These are phyloP conservation scores for Dunckerocampus dactyliophorus DNA, from an alignment of 2,113 vertebrate genomes.

Conservation along the genomic window DNA sequence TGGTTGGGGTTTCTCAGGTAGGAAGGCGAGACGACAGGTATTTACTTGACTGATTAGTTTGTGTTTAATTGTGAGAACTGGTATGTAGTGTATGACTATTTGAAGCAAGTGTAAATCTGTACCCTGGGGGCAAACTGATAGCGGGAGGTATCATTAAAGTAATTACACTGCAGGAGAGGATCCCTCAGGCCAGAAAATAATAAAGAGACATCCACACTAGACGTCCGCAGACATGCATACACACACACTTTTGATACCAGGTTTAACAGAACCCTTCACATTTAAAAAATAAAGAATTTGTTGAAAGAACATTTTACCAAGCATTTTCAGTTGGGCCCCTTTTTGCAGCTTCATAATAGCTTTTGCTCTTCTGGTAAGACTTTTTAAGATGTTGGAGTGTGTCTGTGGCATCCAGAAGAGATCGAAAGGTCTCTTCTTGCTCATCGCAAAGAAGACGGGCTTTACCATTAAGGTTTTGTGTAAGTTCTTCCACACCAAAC, in stretches of 20 bases:
- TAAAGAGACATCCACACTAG: constrained; percentile 6
- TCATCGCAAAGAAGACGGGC: too few relatives aligned
- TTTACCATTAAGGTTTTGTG: too few relatives aligned
- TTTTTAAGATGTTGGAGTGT: too few relatives aligned
- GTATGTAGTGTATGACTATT: constrained; percentile 46
- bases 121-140: constrained; percentile 61
- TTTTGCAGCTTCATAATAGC: too few relatives aligned
- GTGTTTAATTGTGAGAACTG: constrained; percentile 61
- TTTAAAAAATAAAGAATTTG: not conserved
- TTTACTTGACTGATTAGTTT: constrained; percentile 63
- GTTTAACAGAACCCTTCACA: too few relatives aligned
- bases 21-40: constrained; percentile 14
- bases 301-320: too few relatives aligned
- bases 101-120: constrained; percentile 62
- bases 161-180: constrained; percentile 71
- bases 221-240: not conserved
- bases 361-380: too few relatives aligned
- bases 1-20: constrained; percentile 22
- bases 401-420: too few relatives aligned
- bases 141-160: constrained; percentile 66
- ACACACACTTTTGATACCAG: not conserved
- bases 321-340: too few relatives aligned
- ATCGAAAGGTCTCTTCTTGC: too few relatives aligned
- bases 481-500: too few relatives aligned
- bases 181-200: constrained; percentile 47